phyloP scores from a whole-genome alignment of 2,797 vertebrate species.

The Ctenopoma multispine region DNA sequence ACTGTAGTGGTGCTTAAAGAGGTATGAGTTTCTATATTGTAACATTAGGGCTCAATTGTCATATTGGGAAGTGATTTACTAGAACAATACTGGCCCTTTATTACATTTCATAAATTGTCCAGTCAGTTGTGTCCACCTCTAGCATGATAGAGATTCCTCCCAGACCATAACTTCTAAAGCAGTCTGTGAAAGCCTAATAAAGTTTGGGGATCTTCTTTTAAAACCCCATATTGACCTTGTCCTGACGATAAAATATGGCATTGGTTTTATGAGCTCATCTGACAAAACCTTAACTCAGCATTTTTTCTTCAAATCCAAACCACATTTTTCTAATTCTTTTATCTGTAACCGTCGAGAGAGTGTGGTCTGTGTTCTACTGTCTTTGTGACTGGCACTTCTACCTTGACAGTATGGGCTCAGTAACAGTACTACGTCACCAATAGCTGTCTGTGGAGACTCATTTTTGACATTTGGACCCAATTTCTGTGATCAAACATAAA shows the following conservation, averaged over 20 bases:
- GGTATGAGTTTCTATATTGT: not conserved
- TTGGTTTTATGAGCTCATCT: not conserved
- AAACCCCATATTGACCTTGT: not conserved
- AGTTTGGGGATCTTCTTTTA: not conserved
- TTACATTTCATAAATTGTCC: slow-evolving; percentile 30
- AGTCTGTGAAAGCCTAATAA: slow-evolving; percentile 4
- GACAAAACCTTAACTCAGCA: not conserved
- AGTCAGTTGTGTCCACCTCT: slow-evolving; percentile 19
- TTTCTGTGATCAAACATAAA: not conserved
- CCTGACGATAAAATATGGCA: not conserved
- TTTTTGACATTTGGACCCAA: too few species aligned
- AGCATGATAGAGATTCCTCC: slow-evolving; percentile 14
- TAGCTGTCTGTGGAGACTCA: too few species aligned
- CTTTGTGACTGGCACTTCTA: too few species aligned
- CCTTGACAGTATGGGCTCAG: too few species aligned
- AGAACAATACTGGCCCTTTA: slow-evolving; percentile 23
- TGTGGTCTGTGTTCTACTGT: too few species aligned
- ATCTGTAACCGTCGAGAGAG: too few species aligned
- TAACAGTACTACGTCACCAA: too few species aligned
- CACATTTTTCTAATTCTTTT: too few species aligned
- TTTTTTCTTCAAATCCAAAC: too few species aligned
- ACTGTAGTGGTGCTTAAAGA: not conserved
- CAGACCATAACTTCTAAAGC: not conserved
- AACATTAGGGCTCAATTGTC: not conserved
- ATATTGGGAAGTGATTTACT: slow-evolving; percentile 35